These are phyloP conservation scores for Notospermus geniculatus DNA, from an alignment of 1,140 invertebrate species.

Conservation along the genomic window DNA sequence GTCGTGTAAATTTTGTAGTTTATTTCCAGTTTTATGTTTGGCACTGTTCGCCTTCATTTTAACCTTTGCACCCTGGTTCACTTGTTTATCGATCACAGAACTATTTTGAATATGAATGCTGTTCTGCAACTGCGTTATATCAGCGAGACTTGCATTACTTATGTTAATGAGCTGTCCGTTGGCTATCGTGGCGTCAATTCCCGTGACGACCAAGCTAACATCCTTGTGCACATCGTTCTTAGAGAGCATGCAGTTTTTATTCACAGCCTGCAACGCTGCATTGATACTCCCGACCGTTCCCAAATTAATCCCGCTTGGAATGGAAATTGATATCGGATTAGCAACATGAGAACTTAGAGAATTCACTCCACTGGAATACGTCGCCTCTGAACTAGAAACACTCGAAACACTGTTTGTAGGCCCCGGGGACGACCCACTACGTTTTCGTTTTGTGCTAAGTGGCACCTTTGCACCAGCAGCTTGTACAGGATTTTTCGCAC, in stretches of 20 bases:
- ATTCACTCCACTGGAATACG: not conserved
- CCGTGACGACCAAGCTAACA: not conserved
- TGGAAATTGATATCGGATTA: conserved; percentile 6
- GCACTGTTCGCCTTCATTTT: not conserved
- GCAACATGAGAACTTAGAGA: not conserved
- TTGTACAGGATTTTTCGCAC: no score
- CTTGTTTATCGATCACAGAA: not conserved
- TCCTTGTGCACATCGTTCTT: conserved; percentile 3
- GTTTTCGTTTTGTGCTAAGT: not conserved
- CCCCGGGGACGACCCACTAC: not conserved
- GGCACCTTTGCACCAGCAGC: no score
- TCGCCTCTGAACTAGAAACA: no score
- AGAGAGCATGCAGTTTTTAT: not conserved
- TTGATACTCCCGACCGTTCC: conserved; percentile 4
- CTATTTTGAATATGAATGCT: not conserved
- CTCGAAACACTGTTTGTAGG: not conserved
- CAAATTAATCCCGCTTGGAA: conserved; percentile 9
- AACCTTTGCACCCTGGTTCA: not conserved
- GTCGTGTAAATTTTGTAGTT: conserved; percentile 1
- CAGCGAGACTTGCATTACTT: conserved; percentile 2
- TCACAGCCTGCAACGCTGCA: conserved; percentile 2
- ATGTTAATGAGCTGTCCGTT: conserved; percentile 13
- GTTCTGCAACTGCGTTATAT: conserved; percentile 5
- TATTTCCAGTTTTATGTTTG: not conserved
- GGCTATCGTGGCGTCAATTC: not conserved